Base-by-base conservation (phyloP, 2,797 vertebrate species). In the Tenualosa ilisha region DNA sequence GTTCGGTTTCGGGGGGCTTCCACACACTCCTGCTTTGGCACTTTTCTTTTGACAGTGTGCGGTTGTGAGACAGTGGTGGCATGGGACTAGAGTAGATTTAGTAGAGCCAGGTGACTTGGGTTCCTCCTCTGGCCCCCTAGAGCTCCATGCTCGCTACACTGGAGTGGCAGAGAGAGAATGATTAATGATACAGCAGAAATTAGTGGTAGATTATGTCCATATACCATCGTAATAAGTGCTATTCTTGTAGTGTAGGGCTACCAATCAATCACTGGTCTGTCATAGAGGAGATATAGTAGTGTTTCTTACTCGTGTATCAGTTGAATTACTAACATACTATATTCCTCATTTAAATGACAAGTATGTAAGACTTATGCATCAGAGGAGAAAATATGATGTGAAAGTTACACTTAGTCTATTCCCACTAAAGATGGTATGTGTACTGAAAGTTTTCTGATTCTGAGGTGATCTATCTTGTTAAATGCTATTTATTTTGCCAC, bases 121-220 rank as follows among this genome's bases (percentile, higher is more conserved):
- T 43, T 97, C 88, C 95, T 94, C 90, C 93, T 95, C 94, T n/a
- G 72, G 72, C 72, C 46, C 37, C 37, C 95, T 95, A 96, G 97
- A 96, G 96, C 96, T 98, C 97, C 97, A 97, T 97, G 95, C 96
- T 96, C 96, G 96, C 97, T 99, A 99, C 97, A 99, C 98, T 99
- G 97, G 97, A 97, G 97, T 94, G 97, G 96, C 93, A 97, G 97
- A 96, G 94, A 51, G 37, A 79, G 15, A 79, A 46, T 6, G 15
- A 40, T 79, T 79, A 79, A 79, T 2, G 6, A 79, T 43, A 5
- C 22, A 46, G 40, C 20, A 43, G 20, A 7, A 2, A 46, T 8
- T 7, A 51, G 13, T 65, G 26, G 26, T 9, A 24, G 61, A 24
- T 24, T 63, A 63, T 72, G 65, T 17, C 31, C 5, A 6, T 26